Percentiles rank a stretch among this genome's conserved stretches.
phyloP scores from a whole-genome alignment of 2,888 invertebrate genomes.

The Shargacucullia verbasci region DNA sequence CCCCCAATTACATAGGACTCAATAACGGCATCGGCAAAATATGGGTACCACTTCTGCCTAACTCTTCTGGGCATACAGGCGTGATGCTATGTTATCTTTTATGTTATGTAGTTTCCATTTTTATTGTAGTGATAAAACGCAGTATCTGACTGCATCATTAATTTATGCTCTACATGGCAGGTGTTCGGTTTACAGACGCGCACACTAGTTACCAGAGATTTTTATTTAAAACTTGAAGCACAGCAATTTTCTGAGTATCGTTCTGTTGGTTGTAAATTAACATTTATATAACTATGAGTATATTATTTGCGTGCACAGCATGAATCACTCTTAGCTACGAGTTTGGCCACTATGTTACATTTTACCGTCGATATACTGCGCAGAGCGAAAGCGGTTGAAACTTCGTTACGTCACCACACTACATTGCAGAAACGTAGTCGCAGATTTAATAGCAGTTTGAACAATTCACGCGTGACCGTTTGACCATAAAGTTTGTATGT shows the following conservation, averaged over 20 bases:
- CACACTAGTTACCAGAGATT: conserved; percentile 30
- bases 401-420: conserved; percentile 66
- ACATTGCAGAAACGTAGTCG: conserved; percentile 54
- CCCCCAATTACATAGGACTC: too few relatives aligned
- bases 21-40: too few relatives aligned
- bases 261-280: conserved; percentile 35
- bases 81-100: too few relatives aligned
- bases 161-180: conserved; percentile 30
- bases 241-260: conserved; percentile 28
- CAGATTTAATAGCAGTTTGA: conserved; percentile 68
- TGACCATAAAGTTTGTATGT: conserved; percentile 60
- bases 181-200: conserved; percentile 15
- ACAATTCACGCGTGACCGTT: conserved; percentile 65
- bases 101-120: conserved; percentile 23
- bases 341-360: conserved; percentile 60
- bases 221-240: conserved; percentile 30
- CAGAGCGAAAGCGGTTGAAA: conserved; percentile 55
- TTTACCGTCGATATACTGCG: conserved; percentile 66
- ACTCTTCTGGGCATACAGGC: too few relatives aligned
- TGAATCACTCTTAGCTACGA: conserved; percentile 51
- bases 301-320: conserved; percentile 44
- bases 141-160: conserved; percentile 26
- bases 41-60: too few relatives aligned
- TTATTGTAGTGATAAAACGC: conserved; percentile 11
- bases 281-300: conserved; percentile 40